These are phyloP conservation scores for Corythaixoides concolor DNA, from an alignment of 2,113 vertebrate species.

Conservation along the genomic window DNA sequence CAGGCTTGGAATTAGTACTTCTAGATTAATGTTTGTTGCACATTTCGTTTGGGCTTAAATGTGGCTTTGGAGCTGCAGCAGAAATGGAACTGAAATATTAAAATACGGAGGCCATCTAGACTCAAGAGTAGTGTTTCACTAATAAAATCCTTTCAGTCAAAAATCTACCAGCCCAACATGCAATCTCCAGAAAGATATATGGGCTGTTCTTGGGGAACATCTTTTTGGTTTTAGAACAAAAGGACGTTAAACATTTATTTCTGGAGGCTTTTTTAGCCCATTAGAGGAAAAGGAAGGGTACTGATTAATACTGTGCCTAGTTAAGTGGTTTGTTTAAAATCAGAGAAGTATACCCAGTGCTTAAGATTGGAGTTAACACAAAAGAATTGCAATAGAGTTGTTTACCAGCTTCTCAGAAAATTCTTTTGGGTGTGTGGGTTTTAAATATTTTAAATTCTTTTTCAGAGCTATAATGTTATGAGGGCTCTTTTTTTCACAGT, in stretches of 20 bases:
- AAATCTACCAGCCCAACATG: neutral
- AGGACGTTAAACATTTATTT: neutral
- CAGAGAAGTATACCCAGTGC: neutral
- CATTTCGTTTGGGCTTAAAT: neutral
- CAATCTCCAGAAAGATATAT: neutral
- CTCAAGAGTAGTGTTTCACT: neutral
- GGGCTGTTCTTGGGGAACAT: neutral
- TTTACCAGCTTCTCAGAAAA: neutral
- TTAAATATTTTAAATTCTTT: neutral
- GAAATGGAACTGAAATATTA: neutral
- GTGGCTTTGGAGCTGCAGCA: neutral
- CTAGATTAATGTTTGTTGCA: neutral
- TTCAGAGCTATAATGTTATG: neutral
- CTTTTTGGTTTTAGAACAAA: neutral
- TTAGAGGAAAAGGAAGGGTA: neutral
- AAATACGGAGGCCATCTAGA: neutral
- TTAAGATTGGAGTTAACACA: neutral
- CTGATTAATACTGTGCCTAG: neutral
- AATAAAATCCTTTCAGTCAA: neutral
- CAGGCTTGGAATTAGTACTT: neutral
- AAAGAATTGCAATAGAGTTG: neutral
- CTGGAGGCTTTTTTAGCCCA: neutral
- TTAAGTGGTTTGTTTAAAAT: neutral
- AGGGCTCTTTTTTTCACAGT: neutral
- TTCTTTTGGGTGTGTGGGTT: neutral